Evolutionary conservation across 2,888 invertebrate species (phyloP).

Genomic region (Patella pellucida): DNA sequence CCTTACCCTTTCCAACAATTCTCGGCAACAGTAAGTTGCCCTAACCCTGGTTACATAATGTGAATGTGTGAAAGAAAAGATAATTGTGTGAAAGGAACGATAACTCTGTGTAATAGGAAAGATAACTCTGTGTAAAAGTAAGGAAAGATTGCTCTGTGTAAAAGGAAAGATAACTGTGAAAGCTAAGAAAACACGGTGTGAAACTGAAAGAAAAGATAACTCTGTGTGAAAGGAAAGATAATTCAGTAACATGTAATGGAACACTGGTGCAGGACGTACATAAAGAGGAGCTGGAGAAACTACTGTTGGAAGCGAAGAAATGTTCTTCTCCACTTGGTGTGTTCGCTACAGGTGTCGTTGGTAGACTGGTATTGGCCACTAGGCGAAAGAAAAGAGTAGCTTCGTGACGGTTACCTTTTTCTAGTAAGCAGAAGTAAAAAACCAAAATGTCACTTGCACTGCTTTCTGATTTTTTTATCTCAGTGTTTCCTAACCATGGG

Average conservation of each 20-base stretch:
- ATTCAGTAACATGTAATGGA: not conserved
- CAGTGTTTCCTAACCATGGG: too few relatives aligned
- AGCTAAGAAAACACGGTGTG: not conserved
- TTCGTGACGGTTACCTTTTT: constrained; percentile 41
- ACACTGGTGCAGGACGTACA: not conserved
- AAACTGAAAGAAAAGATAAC: not conserved
- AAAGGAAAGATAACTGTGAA: too few relatives aligned
- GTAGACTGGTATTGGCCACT: constrained; percentile 39
- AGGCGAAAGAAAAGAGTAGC: constrained; percentile 56
- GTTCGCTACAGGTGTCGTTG: constrained; percentile 30
- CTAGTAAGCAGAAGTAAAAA: constrained; percentile 42
- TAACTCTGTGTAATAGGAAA: too few relatives aligned
- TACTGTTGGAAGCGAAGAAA: constrained; percentile 29
- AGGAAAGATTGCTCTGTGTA: too few relatives aligned
- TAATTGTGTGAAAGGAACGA: too few relatives aligned
- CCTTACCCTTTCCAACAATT: too few relatives aligned
- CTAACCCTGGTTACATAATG: too few relatives aligned
- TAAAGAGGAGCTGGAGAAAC: constrained; percentile 16
- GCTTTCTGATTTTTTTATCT: not conserved
- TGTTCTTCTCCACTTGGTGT: constrained; percentile 24
- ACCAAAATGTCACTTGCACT: constrained; percentile 3
- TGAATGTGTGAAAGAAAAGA: too few relatives aligned
- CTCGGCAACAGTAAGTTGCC: too few relatives aligned
- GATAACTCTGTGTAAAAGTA: too few relatives aligned
- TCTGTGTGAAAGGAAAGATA: not conserved